Evolutionary conservation across 2,888 invertebrate genomes (phyloP), one percentile per base, ranked within the genome.

Genomic region (Capitulum mitella): DNA sequence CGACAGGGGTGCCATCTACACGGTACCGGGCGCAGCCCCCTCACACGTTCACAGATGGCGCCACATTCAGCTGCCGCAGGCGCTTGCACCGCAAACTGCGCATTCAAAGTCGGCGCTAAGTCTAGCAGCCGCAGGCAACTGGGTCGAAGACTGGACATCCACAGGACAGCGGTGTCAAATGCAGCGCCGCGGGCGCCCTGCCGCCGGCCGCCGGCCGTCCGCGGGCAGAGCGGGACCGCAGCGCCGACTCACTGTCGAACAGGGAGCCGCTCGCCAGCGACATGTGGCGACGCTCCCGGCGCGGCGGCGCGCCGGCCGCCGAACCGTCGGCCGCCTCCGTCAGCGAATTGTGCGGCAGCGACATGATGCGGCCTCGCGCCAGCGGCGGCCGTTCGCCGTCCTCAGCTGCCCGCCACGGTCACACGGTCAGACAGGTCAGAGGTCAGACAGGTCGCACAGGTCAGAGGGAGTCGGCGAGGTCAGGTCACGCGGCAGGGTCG

Each of bases 191-290:
- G 51, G 51, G 22, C 12, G 43, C 43, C 12, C 43, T 43, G 43
- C 6, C 43, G 43, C 43, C 6, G 43, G 43, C 43, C 43, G 6
- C 43, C n/a, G n/a, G n/a, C n/a, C n/a, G n/a, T n/a, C n/a, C n/a
- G n/a, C n/a, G n/a, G n/a, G n/a, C n/a, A n/a, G n/a, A n/a, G n/a
- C n/a, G n/a, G n/a, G n/a, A n/a, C n/a, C n/a, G n/a, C n/a, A n/a
- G n/a, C n/a, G 43, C 43, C 43, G 43, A 64, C 64, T 64, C 64
- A 64, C 64, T 64, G 64, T 64, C 64, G 32, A 64, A 64, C 16
- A 64, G 64, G 16, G 64, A 34, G 34, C 14, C 19, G 64, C 19
- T 3, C 34, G 64, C 64, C 34, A 64, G 64, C 1, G 64, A 64
- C 64, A 64, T 64, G 29, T 64, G 64, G 32, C 64, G 64, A 19